Percentiles rank a stretch among this genome's conserved stretches.
phyloP scores from a whole-genome alignment of 2,888 invertebrate species.

The Rhimphoctona megacephalus region DNA sequence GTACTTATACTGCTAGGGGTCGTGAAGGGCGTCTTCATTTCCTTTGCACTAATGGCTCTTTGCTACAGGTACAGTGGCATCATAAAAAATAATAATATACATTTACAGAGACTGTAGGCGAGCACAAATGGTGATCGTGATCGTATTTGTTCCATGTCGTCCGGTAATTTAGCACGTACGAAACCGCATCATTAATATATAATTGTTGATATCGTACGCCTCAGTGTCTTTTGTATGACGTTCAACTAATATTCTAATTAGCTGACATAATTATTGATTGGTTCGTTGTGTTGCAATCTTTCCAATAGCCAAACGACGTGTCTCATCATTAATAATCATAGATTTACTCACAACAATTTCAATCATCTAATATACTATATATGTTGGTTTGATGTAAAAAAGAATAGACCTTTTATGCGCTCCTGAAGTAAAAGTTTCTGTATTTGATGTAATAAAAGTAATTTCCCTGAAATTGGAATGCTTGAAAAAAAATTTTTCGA shows the following conservation, averaged over 20 bases:
- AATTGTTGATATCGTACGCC: slow-evolving; percentile 18
- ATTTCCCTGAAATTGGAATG: no score
- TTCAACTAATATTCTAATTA: slow-evolving; percentile 4
- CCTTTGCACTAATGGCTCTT: slow-evolving; percentile 97
- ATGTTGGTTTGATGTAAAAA: no score
- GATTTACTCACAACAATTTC: background rate
- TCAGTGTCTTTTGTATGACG: background rate
- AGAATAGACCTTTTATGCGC: no score
- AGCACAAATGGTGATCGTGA: slow-evolving; percentile 22
- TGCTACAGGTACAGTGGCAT: slow-evolving; percentile 94
- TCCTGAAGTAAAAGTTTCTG: no score
- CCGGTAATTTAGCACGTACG: slow-evolving; percentile 14
- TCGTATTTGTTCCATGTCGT: slow-evolving; percentile 23
- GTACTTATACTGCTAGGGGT: slow-evolving; percentile 96
- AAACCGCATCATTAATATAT: slow-evolving; percentile 7
- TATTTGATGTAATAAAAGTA: no score
- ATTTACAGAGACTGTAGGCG: background rate
- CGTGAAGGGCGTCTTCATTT: slow-evolving; percentile 97
- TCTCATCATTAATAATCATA: slow-evolving; percentile 9
- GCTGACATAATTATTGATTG: slow-evolving; percentile 28
- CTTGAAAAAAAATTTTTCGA: no score
- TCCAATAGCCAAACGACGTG: background rate
- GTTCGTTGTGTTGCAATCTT: slow-evolving; percentile 30
- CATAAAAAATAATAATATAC: slow-evolving; percentile 28
- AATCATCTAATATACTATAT: no score